These are phyloP conservation scores for Saguinus imperator DNA, from an alignment of 2,113 vertebrate species.

Conservation along the genomic window DNA sequence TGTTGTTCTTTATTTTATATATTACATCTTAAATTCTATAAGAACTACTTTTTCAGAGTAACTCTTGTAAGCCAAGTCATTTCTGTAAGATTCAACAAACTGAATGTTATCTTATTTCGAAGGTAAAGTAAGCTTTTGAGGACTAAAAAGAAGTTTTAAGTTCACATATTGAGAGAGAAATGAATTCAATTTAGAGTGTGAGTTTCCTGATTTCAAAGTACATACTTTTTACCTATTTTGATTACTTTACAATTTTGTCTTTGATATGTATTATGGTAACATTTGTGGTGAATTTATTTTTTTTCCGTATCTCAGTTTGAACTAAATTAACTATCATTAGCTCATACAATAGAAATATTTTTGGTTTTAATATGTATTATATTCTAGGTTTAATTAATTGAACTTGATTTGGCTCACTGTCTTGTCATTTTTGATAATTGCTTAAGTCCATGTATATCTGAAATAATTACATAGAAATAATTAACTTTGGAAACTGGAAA, in stretches of 20 bases:
- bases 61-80: not conserved
- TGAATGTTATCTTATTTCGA: not conserved
- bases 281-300: not conserved
- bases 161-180: not conserved
- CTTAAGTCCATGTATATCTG: not conserved
- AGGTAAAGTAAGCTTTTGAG: not conserved
- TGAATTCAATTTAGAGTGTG: not conserved
- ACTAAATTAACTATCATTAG: not conserved
- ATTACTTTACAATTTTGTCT: not conserved
- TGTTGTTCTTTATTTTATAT: not conserved
- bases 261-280: not conserved
- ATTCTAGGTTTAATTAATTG: not conserved
- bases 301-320: not conserved
- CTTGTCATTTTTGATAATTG: not conserved
- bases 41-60: constrained; percentile 5
- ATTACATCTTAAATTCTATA: not conserved
- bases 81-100: not conserved
- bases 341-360: not conserved
- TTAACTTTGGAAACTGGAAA: not conserved
- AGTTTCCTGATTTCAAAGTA: not conserved
- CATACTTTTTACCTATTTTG: not conserved
- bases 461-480: constrained; percentile 52
- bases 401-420: not conserved
- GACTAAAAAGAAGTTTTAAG: not conserved
- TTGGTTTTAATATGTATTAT: not conserved